Evolutionary conservation across 2,797 vertebrate genomes (phyloP), one percentile per base, ranked within the genome.

Genomic region (Pseudopleuronectes americanus): DNA sequence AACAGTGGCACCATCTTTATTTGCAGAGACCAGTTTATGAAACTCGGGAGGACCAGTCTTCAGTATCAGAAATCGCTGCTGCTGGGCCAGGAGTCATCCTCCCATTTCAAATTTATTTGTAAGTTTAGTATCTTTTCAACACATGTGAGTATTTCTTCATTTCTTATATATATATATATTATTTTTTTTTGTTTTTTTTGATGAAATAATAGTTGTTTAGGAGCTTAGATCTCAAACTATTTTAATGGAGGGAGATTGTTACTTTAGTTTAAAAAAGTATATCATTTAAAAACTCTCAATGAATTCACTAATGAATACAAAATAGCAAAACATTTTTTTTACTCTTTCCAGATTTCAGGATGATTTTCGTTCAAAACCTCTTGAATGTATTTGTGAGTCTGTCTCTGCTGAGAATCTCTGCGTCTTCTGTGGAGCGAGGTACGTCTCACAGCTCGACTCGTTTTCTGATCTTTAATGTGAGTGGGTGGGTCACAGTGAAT

Each of bases 361-460:
- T 92, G 88, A 48, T 24, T 76, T 75, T 74, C 54, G 28, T 24
- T 31, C 14, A 64, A 16, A 71, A 49, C 4, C 1, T 65, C 43
- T 38, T 80, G 33, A 52, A 51, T 22, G 54, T 79, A 4, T 77
- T 85, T 4, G 1, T 86, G 52, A 22, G 22, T 23, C 8, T 83
- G 74, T 87, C 48, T 66, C 36, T 92, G 61, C 72, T 90, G 77
- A 68, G 59, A 38, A 17, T 62, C 16, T 0, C 45, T 2, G 26
- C 16, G 16, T 70, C 62, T n/a, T 19, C 48, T 8, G n/a, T 12
- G n/a, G 22, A 61, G 1, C n/a, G 0, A 74, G 90, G 92, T 93
- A 2, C 13, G 43, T 45, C 9, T 14, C 10, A 17, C 2, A 4
- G 10, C 17, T 17, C 17, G 14, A 45, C 4, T 19, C 33, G 8